Percentiles rank a stretch among this genome's conserved stretches.
Evolutionary conservation across 2,113 vertebrate species (phyloP).

Genomic region (Caranx ignobilis): DNA sequence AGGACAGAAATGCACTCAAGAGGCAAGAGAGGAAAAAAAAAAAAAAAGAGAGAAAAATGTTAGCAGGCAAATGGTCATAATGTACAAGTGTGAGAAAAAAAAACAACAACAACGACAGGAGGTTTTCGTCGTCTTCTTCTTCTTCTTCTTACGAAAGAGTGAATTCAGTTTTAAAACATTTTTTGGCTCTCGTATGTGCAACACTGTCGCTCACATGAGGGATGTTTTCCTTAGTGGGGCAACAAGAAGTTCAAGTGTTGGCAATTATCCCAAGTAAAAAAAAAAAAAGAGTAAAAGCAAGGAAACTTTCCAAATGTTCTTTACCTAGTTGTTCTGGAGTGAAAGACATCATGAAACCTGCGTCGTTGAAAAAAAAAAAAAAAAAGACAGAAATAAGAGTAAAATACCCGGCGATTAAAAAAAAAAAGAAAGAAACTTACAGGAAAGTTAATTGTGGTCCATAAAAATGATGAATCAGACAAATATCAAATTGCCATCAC

Average conservation of each 20-base stretch:
- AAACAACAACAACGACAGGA: background rate
- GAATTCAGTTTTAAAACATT: conserved; percentile 48
- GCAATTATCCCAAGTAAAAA: background rate
- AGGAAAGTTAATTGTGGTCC: conserved; percentile 26
- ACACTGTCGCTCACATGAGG: conserved; percentile 39
- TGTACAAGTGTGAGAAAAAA: conserved; percentile 10
- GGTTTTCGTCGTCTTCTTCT: background rate
- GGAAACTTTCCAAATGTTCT: conserved; percentile 27
- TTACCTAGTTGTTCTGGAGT: conserved; percentile 21
- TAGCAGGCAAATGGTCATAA: conserved; percentile 29
- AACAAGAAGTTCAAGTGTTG: conserved; percentile 47
- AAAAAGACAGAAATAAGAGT: conserved; percentile 10
- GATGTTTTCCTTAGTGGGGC: conserved; percentile 47
- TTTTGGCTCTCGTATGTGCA: conserved; percentile 58
- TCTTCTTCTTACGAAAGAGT: background rate
- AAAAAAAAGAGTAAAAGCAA: background rate
- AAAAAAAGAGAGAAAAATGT: conserved; percentile 45
- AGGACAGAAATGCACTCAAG: conserved; percentile 57
- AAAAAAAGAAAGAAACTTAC: conserved; percentile 18
- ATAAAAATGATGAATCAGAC: conserved; percentile 41
- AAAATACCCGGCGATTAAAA: conserved; percentile 21
- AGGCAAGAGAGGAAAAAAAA: conserved; percentile 29
- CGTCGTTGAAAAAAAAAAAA: conserved; percentile 5
- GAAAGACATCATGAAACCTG: conserved; percentile 27
- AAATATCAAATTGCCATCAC: conserved; percentile 47